These are phyloP conservation scores for Mycalesis mineus DNA, from an alignment of 2,888 invertebrate species.

Conservation along the genomic window DNA sequence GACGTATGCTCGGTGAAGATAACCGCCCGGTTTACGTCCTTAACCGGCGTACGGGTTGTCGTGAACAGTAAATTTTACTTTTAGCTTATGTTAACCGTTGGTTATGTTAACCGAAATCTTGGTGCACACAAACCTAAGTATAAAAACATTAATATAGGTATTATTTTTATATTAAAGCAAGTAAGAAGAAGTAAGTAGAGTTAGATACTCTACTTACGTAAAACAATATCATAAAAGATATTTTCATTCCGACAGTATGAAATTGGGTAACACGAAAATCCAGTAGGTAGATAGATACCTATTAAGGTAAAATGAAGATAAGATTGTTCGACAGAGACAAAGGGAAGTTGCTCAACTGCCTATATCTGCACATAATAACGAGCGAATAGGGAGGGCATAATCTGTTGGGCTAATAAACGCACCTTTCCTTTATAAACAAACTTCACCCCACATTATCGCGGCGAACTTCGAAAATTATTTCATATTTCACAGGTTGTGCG, in stretches of 20 bases:
- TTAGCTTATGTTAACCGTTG: too few relatives aligned
- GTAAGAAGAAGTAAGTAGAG: too few relatives aligned
- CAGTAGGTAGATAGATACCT: background rate
- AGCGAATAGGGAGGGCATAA: constrained; percentile 32
- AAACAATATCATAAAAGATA: background rate
- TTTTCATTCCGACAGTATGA: background rate
- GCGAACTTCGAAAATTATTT: constrained; percentile 9
- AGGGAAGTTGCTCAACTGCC: constrained; percentile 27
- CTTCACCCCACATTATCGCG: constrained; percentile 34
- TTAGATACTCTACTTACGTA: too few relatives aligned
- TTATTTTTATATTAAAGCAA: too few relatives aligned
- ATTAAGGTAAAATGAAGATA: constrained; percentile 31
- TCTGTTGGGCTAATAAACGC: constrained; percentile 52
- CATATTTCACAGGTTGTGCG: constrained; percentile 5
- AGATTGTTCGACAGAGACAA: constrained; percentile 34
- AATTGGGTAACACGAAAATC: background rate
- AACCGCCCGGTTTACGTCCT: too few relatives aligned
- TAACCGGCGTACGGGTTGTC: too few relatives aligned
- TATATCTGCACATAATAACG: constrained; percentile 41
- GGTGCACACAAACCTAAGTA: too few relatives aligned
- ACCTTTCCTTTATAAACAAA: constrained; percentile 38
- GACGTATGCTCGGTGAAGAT: too few relatives aligned
- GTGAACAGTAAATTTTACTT: too few relatives aligned
- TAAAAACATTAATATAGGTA: too few relatives aligned
- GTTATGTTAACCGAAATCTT: too few relatives aligned